These are phyloP conservation scores for Tetanocera ferruginea DNA, from an alignment of 2,888 invertebrate species.

Conservation along the genomic window DNA sequence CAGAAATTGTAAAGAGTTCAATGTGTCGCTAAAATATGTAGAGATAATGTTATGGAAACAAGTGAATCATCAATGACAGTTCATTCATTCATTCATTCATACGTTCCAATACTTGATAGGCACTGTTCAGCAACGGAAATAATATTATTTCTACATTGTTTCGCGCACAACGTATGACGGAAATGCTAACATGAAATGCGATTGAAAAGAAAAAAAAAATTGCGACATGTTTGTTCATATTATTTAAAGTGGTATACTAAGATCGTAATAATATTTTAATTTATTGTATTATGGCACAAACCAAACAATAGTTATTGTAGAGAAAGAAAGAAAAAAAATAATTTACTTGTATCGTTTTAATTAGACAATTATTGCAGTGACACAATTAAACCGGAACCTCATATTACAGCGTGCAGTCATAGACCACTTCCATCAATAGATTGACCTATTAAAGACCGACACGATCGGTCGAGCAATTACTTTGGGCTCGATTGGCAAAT, in stretches of 20 bases:
- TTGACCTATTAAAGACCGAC: constrained; percentile 30
- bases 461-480: neutral
- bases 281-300: neutral
- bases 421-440: constrained; percentile 14
- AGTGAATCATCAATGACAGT: neutral
- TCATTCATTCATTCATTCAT: neutral
- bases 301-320: neutral
- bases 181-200: constrained; percentile 20
- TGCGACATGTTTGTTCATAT: neutral
- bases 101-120: neutral
- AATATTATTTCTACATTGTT: constrained; percentile 4
- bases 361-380: constrained; percentile 27
- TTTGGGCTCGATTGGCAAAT: constrained; percentile 53
- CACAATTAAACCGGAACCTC: constrained; percentile 55
- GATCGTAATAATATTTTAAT: neutral
- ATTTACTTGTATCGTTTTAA: neutral
- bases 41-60: neutral
- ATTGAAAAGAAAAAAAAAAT: neutral
- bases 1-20: neutral
- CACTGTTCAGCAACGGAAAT: neutral
- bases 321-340: neutral
- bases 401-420: constrained; percentile 46
- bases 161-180: neutral
- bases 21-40: neutral
- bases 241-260: neutral